Conservation (phyloP, 1,140 invertebrate genomes). For the Heliconius eleuchia region DNA sequence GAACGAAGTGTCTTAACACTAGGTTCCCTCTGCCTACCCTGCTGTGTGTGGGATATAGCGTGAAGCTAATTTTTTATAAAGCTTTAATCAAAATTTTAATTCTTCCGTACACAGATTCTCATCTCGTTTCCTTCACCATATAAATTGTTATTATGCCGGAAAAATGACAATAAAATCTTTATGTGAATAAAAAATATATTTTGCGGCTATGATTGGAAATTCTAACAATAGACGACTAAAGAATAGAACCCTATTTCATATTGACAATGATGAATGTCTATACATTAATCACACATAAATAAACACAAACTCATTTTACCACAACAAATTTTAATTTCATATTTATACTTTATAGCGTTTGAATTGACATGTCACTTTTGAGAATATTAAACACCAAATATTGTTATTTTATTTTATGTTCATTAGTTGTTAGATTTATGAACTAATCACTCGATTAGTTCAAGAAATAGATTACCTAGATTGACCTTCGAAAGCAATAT, state of each 20-base stretch:
- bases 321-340: conserved; percentile 23
- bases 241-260: conserved; percentile 23
- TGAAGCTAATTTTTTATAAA: too few species aligned
- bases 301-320: conserved; percentile 25
- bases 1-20: too few species aligned
- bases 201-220: conserved; percentile 14
- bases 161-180: conserved; percentile 7
- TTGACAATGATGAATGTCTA: conserved; percentile 40
- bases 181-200: conserved; percentile 16
- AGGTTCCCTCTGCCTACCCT: too few species aligned
- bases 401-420: not conserved
- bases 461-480: too few species aligned
- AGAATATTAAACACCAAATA: not conserved
- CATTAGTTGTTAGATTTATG: too few species aligned
- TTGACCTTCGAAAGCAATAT: too few species aligned
- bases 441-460: too few species aligned
- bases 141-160: conserved; percentile 6
- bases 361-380: not conserved
- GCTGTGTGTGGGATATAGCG: too few species aligned
- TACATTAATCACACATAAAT: conserved; percentile 33
- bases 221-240: conserved; percentile 19
- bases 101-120: not conserved
- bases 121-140: not conserved
- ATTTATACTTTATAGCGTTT: not conserved
- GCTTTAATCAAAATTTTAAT: not conserved